phyloP scores from a whole-genome alignment of 2,113 vertebrate genomes.

The Ibidorhyncha struthersii region DNA sequence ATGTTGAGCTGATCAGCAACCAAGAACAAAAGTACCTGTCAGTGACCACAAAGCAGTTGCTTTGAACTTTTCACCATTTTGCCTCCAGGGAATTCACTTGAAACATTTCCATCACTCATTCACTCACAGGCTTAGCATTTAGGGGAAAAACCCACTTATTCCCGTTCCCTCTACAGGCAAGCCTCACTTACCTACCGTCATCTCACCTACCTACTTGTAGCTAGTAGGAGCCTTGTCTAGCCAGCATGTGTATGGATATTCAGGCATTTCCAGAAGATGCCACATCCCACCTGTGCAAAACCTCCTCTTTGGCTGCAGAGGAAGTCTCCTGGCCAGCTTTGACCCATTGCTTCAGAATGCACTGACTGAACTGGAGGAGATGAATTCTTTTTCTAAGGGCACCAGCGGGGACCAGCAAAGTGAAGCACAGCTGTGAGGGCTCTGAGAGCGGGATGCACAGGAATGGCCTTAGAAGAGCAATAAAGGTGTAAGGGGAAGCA shows the following conservation, averaged over 20 bases:
- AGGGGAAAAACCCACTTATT: not conserved
- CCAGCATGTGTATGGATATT: not conserved
- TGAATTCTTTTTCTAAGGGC: not conserved
- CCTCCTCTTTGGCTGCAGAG: not conserved
- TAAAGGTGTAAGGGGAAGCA: not conserved
- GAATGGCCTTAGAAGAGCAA: not conserved
- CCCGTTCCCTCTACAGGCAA: not conserved
- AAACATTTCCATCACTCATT: not conserved
- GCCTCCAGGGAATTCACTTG: not conserved
- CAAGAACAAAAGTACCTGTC: not conserved
- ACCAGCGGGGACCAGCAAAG: not conserved
- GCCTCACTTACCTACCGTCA: not conserved
- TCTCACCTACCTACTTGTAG: not conserved
- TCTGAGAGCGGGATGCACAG: not conserved
- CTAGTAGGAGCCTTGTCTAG: not conserved
- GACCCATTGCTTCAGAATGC: not conserved
- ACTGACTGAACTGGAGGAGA: not conserved
- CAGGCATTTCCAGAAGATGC: not conserved
- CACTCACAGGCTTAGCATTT: not conserved
- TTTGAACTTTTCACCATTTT: not conserved
- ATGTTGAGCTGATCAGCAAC: not conserved
- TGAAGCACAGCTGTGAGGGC: not conserved
- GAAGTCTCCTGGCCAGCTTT: not conserved
- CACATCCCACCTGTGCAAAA: not conserved
- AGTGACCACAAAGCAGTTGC: not conserved